Evolutionary conservation across 2,888 invertebrate genomes (phyloP).

Genomic region (Drosophila infuscata): DNA sequence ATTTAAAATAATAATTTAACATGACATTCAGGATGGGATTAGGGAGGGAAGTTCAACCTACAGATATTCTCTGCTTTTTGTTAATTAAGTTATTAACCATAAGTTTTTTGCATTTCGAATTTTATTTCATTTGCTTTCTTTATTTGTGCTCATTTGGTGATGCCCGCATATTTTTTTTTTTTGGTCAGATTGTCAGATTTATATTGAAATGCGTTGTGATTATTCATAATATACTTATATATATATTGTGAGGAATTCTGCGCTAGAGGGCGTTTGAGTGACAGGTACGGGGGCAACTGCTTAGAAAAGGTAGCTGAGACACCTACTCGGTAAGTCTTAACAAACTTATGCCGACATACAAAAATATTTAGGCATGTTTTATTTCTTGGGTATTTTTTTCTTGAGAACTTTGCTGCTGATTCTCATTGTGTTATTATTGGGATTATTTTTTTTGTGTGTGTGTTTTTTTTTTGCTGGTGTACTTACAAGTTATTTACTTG

Average conservation of each 20-base stretch:
- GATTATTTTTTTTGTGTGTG: conserved; percentile 11
- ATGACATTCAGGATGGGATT: conserved; percentile 21
- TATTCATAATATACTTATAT: conserved; percentile 54
- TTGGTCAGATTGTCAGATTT: conserved; percentile 47
- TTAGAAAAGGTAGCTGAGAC: conserved; percentile 39
- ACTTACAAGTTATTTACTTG: conserved; percentile 28
- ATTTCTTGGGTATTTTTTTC: conserved; percentile 13
- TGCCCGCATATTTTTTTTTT: conserved; percentile 35
- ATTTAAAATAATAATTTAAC: conserved; percentile 26
- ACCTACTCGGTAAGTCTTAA: conserved; percentile 38
- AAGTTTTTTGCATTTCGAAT: conserved; percentile 58
- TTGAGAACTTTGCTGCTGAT: conserved; percentile 29
- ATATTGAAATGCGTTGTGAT: conserved; percentile 65
- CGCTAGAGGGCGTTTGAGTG: conserved; percentile 65
- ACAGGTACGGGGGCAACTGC: conserved; percentile 53
- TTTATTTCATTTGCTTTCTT: conserved; percentile 35
- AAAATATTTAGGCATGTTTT: not conserved
- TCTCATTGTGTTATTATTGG: conserved; percentile 24
- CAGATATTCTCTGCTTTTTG: not conserved
- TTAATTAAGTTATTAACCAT: conserved; percentile 57
- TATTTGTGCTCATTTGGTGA: conserved; percentile 22
- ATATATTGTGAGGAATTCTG: conserved; percentile 22
- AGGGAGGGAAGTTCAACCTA: not conserved
- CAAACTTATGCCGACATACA: conserved; percentile 3
- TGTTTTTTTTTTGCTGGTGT: not conserved